Percentiles rank a stretch among this genome's conserved stretches.
These are phyloP conservation scores for Manis javanica DNA, from an alignment of 2,797 vertebrate species.

Conservation along the genomic window DNA sequence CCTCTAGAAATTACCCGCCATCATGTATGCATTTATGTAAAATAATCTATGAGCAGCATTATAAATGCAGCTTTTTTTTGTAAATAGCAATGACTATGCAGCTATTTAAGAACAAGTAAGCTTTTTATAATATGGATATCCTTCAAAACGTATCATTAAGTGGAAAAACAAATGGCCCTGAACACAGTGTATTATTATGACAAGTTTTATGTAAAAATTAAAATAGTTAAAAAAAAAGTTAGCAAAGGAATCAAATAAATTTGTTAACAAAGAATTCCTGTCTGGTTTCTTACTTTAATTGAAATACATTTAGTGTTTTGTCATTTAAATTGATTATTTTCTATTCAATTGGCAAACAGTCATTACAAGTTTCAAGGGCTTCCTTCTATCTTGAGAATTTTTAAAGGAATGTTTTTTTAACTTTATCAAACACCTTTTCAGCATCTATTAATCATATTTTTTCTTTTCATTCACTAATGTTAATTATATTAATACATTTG, in stretches of 20 bases:
- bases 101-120: neutral
- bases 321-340: neutral
- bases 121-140: neutral
- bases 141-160: neutral
- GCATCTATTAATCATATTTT: neutral
- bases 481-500: conserved; percentile 19
- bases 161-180: neutral
- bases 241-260: neutral
- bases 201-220: neutral
- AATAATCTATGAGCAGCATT: neutral
- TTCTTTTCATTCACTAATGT: neutral
- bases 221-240: conserved; percentile 17
- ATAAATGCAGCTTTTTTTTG: neutral
- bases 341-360: neutral
- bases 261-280: neutral
- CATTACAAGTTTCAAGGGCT: neutral
- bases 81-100: neutral
- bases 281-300: neutral
- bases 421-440: neutral
- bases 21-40: neutral
- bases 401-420: neutral
- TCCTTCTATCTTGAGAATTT: neutral
- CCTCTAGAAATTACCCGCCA: neutral
- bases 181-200: neutral
- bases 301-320: neutral